Evolutionary conservation across 2,113 vertebrate genomes (phyloP).

Genomic region (Podiceps cristatus): DNA sequence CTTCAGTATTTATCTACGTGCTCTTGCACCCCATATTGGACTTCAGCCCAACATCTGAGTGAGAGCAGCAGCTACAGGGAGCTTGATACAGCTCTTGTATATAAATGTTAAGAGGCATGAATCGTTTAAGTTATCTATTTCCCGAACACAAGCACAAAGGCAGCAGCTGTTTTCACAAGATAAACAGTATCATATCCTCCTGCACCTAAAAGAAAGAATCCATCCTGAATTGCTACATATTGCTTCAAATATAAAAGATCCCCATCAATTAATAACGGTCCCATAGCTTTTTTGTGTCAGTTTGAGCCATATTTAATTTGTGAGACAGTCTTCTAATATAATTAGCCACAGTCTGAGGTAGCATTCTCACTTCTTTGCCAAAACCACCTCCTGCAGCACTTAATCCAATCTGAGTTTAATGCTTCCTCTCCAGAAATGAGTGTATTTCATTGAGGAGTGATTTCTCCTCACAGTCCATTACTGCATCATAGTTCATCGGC

Average conservation of each 20-base stretch:
- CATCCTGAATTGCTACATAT: background rate
- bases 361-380: background rate
- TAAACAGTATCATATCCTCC: background rate
- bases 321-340: background rate
- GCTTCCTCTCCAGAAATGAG: background rate
- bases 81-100: background rate
- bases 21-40: background rate
- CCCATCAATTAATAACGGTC: background rate
- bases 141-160: background rate
- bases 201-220: background rate
- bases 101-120: background rate
- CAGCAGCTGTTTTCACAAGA: conserved; percentile 19
- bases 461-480: background rate
- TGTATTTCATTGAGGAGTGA: background rate
- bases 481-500: background rate
- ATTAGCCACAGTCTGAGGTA: background rate
- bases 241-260: background rate
- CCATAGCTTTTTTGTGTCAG: background rate
- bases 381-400: background rate
- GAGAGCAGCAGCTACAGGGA: background rate
- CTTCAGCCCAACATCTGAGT: background rate
- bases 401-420: background rate
- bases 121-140: background rate
- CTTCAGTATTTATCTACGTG: background rate
- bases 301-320: background rate